Evolutionary conservation across 35 echinoderm and acorn worm species (phyloP).

Genomic region (Eucidaris tribuloides): DNA sequence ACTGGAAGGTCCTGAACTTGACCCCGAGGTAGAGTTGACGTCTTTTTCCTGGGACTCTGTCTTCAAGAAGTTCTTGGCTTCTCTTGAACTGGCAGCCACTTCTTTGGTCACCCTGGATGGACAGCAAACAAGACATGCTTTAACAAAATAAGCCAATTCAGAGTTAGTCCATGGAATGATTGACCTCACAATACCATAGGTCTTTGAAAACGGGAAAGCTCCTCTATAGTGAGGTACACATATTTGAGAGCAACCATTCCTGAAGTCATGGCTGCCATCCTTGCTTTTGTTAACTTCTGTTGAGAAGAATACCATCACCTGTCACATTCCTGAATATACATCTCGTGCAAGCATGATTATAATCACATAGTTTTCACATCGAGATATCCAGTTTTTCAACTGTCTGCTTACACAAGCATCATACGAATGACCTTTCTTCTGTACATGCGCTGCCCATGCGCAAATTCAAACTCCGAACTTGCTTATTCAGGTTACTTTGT

Average conservation of each 20-base stretch:
- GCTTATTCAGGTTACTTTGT: background rate
- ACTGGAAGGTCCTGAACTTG: background rate
- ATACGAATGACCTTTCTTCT: too few relatives aligned
- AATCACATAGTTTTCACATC: too few relatives aligned
- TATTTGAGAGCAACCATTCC: too few relatives aligned
- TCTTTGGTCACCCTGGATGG: conserved; percentile 30
- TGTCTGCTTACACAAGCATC: too few relatives aligned
- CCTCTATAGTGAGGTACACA: background rate
- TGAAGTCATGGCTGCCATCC: background rate
- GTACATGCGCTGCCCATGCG: too few relatives aligned
- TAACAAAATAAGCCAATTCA: background rate
- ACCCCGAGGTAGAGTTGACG: background rate
- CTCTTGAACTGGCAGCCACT: conserved; percentile 37
- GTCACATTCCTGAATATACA: background rate
- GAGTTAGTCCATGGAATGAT: background rate
- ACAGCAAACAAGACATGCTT: background rate
- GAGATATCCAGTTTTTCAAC: too few relatives aligned
- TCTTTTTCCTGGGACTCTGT: background rate
- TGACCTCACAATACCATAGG: too few relatives aligned
- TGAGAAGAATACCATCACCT: background rate
- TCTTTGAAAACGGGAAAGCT: background rate
- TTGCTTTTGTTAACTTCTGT: background rate
- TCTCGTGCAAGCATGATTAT: background rate
- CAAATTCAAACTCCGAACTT: background rate
- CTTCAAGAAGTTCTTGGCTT: conserved; percentile 32